Evolutionary conservation across 1,140 invertebrate species (phyloP).

Genomic region (Brachionus sp.): DNA sequence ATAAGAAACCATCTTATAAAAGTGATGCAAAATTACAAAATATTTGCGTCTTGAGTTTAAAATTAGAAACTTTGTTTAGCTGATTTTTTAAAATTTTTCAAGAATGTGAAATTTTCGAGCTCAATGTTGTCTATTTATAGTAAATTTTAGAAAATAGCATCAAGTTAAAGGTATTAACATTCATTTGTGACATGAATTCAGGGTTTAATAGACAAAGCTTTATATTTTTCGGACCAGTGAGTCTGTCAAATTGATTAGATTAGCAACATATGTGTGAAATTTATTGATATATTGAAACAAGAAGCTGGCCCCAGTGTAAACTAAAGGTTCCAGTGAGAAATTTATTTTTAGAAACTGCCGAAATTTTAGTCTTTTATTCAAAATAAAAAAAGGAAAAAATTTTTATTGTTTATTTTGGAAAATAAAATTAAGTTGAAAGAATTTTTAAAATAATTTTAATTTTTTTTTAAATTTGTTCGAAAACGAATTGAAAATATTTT

Average conservation of each 20-base stretch:
- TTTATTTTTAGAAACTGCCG: too few relatives aligned
- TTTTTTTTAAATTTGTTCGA: too few relatives aligned
- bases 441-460: too few relatives aligned
- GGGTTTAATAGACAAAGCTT: neutral
- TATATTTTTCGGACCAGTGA: neutral
- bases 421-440: too few relatives aligned
- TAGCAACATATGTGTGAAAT: neutral
- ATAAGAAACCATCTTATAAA: slow-evolving; percentile 11
- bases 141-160: neutral
- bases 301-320: too few relatives aligned
- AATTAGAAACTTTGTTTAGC: neutral
- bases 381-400: too few relatives aligned
- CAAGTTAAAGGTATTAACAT: neutral
- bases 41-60: neutral
- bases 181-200: neutral
- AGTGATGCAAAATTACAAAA: neutral
- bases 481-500: too few relatives aligned
- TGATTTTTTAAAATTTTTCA: neutral
- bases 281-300: neutral
- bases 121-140: neutral
- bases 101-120: neutral
- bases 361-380: too few relatives aligned
- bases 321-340: too few relatives aligned
- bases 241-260: neutral
- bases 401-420: too few relatives aligned